A percentile compares a stretch with the other conserved stretches of the same genome.
Conservation (phyloP, 2,797 vertebrate genomes). For the Oreochromis mossambicus region DNA sequence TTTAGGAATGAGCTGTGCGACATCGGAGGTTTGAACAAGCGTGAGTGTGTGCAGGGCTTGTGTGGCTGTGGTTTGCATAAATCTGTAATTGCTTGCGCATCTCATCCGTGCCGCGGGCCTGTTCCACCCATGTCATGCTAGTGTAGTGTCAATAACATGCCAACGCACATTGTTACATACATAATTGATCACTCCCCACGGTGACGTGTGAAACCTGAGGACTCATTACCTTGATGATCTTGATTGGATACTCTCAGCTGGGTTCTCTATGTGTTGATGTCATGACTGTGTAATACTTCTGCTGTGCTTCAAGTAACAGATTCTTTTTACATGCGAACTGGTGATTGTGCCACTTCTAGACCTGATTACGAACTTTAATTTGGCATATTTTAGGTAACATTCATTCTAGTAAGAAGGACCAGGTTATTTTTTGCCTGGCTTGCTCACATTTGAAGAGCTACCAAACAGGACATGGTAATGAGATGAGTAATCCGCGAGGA, state of each 20-base stretch:
- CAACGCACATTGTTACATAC: neutral
- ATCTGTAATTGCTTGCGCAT: constrained; percentile 1
- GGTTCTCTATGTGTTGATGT: neutral
- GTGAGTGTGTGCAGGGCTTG: neutral
- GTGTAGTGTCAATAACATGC: constrained; percentile 18
- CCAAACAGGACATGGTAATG: constrained; percentile 13
- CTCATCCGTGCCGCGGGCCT: constrained; percentile 4
- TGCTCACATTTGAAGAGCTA: neutral
- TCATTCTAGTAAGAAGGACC: neutral
- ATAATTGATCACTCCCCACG: constrained; percentile 31
- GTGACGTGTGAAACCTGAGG: neutral
- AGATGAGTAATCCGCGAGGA: constrained; percentile 16
- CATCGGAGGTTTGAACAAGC: neutral
- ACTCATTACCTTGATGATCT: neutral
- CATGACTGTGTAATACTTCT: neutral
- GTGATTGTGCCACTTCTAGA: neutral
- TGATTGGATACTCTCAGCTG: neutral
- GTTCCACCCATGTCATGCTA: constrained; percentile 11
- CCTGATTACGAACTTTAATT: neutral
- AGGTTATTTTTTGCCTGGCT: neutral
- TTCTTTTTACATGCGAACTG: neutral
- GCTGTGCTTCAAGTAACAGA: neutral
- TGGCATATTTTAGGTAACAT: neutral
- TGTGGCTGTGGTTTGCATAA: neutral
- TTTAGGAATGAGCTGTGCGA: neutral